Evolutionary conservation across 1,140 invertebrate species (phyloP).

Genomic region (Phthorimaea operculella): DNA sequence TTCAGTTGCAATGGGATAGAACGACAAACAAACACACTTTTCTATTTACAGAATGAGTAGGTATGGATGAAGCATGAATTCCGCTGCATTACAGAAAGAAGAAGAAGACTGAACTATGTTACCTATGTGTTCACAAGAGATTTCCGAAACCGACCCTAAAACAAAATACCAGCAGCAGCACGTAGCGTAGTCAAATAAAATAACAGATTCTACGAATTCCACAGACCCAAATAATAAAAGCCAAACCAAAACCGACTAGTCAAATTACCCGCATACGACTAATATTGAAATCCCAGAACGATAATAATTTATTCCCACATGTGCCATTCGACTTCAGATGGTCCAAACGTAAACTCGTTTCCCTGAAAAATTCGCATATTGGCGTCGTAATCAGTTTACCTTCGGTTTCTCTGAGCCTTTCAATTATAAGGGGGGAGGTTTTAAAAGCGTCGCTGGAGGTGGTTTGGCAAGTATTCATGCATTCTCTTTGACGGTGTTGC

Average conservation of each 20-base stretch:
- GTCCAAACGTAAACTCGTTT: constrained; percentile 23
- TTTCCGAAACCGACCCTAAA: no score
- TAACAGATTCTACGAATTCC: neutral
- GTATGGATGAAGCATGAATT: no score
- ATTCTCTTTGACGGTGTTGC: constrained; percentile 63
- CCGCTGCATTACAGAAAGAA: no score
- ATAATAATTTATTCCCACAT: constrained; percentile 18
- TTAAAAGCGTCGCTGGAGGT: constrained; percentile 63
- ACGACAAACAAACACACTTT: no score
- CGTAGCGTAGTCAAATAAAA: no score
- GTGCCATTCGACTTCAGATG: constrained; percentile 4
- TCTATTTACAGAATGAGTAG: no score
- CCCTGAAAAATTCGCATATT: constrained; percentile 53
- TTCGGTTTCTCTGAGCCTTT: constrained; percentile 59
- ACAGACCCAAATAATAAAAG: no score
- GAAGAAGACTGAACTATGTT: no score
- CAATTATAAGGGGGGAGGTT: constrained; percentile 60
- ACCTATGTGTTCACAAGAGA: no score
- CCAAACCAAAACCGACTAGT: neutral
- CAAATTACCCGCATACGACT: neutral
- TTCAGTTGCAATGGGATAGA: no score
- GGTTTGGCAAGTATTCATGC: constrained; percentile 63
- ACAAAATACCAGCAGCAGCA: no score
- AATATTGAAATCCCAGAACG: constrained; percentile 22
- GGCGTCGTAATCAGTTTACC: constrained; percentile 62